A percentile compares a stretch with the other conserved stretches of the same genome.
Evolutionary conservation across 2,797 vertebrate species (phyloP).

Genomic region (Helarctos malayanus): DNA sequence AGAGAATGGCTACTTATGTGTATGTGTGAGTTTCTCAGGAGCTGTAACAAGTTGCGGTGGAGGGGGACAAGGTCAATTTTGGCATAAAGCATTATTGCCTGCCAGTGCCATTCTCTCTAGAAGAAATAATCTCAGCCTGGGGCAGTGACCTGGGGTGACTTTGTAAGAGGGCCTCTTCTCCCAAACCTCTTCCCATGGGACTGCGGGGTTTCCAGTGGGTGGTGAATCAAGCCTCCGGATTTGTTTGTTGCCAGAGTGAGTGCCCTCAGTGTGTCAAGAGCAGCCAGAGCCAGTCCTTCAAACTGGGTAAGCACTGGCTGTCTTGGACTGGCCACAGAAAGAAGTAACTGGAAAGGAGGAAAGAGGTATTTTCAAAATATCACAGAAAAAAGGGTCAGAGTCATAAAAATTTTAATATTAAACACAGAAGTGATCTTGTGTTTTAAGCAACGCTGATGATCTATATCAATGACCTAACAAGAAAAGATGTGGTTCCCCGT

Average conservation of each 20-base stretch:
- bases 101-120: not conserved
- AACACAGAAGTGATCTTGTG: not conserved
- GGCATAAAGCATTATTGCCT: not conserved
- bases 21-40: not conserved
- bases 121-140: not conserved
- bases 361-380: not conserved
- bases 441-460: not conserved
- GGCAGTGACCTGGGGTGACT: not conserved
- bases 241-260: not conserved
- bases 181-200: not conserved
- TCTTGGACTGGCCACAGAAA: not conserved
- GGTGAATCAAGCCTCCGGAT: not conserved
- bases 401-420: not conserved
- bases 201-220: not conserved
- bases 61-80: not conserved
- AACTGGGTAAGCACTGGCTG: not conserved
- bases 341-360: not conserved
- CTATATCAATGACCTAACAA: not conserved
- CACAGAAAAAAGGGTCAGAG: not conserved
- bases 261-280: not conserved
- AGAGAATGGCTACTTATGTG: not conserved
- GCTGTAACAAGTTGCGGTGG: not conserved
- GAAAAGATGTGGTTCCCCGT: not conserved
- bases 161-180: not conserved
- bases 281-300: not conserved